phyloP scores from a whole-genome alignment of 1,140 invertebrate genomes.

The Leptinotarsa texana region DNA sequence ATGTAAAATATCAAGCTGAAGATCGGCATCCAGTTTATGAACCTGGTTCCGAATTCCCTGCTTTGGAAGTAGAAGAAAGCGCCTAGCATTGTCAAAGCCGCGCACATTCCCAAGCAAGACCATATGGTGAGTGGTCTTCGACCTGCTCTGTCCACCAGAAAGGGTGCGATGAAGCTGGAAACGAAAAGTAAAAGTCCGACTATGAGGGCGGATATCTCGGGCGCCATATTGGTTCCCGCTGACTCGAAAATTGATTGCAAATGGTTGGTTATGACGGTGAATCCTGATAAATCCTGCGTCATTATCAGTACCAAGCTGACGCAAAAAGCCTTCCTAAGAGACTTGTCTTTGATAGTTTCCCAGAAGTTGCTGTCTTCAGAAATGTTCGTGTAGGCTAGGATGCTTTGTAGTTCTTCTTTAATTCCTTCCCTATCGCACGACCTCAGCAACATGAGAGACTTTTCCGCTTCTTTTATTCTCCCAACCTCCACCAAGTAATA shows the following conservation, averaged over 20 bases:
- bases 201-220: conserved; percentile 69
- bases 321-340: conserved; percentile 67
- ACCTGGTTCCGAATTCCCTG: conserved; percentile 47
- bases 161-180: conserved; percentile 64
- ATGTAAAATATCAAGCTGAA: conserved; percentile 68
- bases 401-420: conserved; percentile 11
- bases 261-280: conserved; percentile 81
- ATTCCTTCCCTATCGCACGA: conserved; percentile 53
- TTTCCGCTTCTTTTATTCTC: conserved; percentile 63
- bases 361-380: conserved; percentile 25
- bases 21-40: conserved; percentile 65
- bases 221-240: conserved; percentile 61
- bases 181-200: conserved; percentile 68
- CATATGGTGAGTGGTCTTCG: conserved; percentile 68
- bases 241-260: conserved; percentile 71
- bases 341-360: conserved; percentile 55
- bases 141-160: conserved; percentile 70
- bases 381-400: conserved; percentile 9
- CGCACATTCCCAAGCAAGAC: conserved; percentile 61
- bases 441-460: conserved; percentile 67
- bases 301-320: conserved; percentile 70
- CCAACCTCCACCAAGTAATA: conserved; percentile 67
- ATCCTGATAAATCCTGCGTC: conserved; percentile 77
- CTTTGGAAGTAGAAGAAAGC: conserved; percentile 49
- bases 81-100: conserved; percentile 49